Base-by-base conservation (phyloP, 2,113 vertebrate species). In the Echinops telfairi region DNA sequence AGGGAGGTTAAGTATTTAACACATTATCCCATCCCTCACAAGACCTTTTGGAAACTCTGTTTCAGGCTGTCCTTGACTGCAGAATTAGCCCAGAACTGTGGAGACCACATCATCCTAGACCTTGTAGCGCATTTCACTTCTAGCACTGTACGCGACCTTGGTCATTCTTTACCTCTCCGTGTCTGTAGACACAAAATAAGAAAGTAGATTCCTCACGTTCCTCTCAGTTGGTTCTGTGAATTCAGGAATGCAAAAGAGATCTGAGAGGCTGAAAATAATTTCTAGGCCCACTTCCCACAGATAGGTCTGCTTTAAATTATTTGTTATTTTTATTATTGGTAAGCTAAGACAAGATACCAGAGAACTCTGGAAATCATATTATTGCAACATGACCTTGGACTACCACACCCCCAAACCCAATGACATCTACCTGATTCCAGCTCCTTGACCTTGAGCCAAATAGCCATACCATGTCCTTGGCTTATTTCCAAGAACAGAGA, bases 401-500 rank as follows among this genome's bases (percentile, higher is more conserved):
- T 66, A 19, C 64, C 4, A 20, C 60, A 91, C 77, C 81, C 47
- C 47, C 47, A 53, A 53, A 53, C 47, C 47, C 47, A 53, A 2
- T 53, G 47, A 10, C 47, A 53, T 6, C 9, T 53, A 53, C 47
- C 40, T 40, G 40, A 40, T 40, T 40, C 40, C 40, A 40, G 40
- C 40, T 40, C 40, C 40, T 53, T 53, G 47, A 53, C 47, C 47
- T 53, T 53, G 9, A 53, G 47, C 47, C 86, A 92, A 71, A 88
- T 0, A 75, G n/a, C 62, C 78, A 81, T 16, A 31, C 19, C 81
- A 80, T 70, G 90, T 86, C 83, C 92, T 83, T 91, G 81, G 83
- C 88, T 47, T 70, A 86, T 73, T 96, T 95, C 92, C 20, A 94
- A 76, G 86, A 81, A 93, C 94, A 88, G 86, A 90, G 93, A 33